Conservation (phyloP, 1,140 invertebrate species). For the Triops longicaudatus region DNA sequence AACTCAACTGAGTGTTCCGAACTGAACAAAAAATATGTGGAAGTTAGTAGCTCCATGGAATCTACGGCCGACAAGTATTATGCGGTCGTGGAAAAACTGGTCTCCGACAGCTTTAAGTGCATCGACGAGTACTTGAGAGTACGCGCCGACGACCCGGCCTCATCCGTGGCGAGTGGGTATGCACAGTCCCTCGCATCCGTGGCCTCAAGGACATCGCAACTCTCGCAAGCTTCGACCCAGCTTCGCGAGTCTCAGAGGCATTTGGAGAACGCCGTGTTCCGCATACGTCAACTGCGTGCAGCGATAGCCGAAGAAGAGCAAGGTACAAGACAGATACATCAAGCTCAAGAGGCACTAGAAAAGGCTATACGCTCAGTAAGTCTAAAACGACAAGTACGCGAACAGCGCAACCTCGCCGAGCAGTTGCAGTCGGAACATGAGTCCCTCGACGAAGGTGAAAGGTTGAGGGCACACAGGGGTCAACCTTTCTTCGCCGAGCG, state of each 20-base stretch:
- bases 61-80: background rate
- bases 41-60: background rate
- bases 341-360: background rate
- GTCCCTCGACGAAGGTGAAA: too few relatives aligned
- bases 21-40: background rate
- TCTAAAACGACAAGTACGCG: too few relatives aligned
- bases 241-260: background rate
- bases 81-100: background rate
- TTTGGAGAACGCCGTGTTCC: background rate
- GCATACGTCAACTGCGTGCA: background rate
- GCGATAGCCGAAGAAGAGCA: background rate
- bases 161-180: background rate
- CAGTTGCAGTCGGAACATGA: too few relatives aligned
- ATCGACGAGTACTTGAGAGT: background rate
- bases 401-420: too few relatives aligned
- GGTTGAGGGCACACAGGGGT: too few relatives aligned
- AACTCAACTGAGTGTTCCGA: background rate
- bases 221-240: background rate
- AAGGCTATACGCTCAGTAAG: too few relatives aligned
- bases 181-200: background rate
- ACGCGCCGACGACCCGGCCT: background rate
- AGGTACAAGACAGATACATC: background rate
- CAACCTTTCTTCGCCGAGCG: too few relatives aligned
- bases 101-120: background rate
- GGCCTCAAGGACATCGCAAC: background rate